phyloP scores from a whole-genome alignment of 2,113 vertebrate genomes.

The Procapra przewalskii region DNA sequence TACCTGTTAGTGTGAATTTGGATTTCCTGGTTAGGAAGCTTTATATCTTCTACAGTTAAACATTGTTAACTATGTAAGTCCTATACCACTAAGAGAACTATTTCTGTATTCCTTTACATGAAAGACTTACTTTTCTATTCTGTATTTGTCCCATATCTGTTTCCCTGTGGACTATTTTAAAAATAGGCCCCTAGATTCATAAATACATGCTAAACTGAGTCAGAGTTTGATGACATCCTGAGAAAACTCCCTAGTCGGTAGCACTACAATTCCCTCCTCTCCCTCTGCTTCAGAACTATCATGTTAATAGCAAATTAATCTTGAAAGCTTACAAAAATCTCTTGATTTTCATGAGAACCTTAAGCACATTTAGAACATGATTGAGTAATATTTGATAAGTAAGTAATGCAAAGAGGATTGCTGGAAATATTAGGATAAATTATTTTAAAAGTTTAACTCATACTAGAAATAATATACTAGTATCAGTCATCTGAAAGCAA shows the following conservation, averaged over 20 bases:
- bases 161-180: neutral
- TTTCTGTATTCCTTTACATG: neutral
- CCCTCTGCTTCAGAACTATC: neutral
- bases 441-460: neutral
- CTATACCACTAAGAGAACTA: neutral
- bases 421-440: neutral
- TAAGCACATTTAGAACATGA: neutral
- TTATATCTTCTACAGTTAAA: constrained; percentile 39
- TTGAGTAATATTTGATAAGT: neutral
- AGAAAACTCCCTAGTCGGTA: neutral
- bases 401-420: neutral
- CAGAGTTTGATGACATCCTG: neutral
- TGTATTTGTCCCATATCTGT: neutral
- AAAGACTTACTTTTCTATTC: neutral
- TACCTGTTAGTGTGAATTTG: constrained; percentile 37
- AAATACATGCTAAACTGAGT: neutral
- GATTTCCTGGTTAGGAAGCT: constrained; percentile 42
- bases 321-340: neutral
- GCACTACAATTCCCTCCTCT: neutral
- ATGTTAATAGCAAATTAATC: neutral
- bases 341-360: neutral
- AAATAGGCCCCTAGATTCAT: neutral
- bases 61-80: constrained; percentile 27
- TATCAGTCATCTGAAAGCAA: neutral
- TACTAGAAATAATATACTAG: neutral